A percentile compares a stretch with the other conserved stretches of the same genome.
Conservation (phyloP, 2,113 vertebrate species). For the Xiphophorus maculatus region DNA sequence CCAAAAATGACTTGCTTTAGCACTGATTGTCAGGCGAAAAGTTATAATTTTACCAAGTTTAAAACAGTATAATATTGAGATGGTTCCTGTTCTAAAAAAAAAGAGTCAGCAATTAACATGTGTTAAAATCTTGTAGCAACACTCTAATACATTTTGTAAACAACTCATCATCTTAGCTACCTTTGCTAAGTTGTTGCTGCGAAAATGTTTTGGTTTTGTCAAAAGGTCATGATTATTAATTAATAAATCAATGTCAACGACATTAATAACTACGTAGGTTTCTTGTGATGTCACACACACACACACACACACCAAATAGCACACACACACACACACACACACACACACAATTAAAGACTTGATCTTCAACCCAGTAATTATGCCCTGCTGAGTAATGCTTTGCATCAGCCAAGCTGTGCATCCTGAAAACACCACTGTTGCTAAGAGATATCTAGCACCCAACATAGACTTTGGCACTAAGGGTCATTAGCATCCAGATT, state of each 20-base stretch:
- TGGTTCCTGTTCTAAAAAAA: too few relatives aligned
- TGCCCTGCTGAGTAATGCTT: conserved; percentile 44
- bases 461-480: conserved; percentile 31
- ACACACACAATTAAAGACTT: conserved; percentile 49
- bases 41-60: too few relatives aligned
- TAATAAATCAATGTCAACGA: conserved; percentile 1
- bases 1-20: too few relatives aligned
- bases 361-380: conserved; percentile 60
- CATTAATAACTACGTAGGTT: not conserved
- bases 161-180: too few relatives aligned
- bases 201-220: too few relatives aligned
- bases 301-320: not conserved
- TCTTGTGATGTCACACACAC: conserved; percentile 1
- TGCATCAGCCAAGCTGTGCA: conserved; percentile 31
- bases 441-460: conserved; percentile 57
- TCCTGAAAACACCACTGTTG: conserved; percentile 39
- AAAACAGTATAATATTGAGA: too few relatives aligned
- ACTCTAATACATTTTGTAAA: too few relatives aligned
- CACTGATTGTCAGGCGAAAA: too few relatives aligned
- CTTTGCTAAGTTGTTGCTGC: too few relatives aligned
- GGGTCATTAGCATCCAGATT: conserved; percentile 32
- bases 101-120: too few relatives aligned
- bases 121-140: too few relatives aligned
- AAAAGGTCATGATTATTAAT: not conserved
- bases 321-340: not conserved